phyloP scores from a whole-genome alignment of 35 echinoderm and acorn worm species.

The Anneissia japonica region DNA sequence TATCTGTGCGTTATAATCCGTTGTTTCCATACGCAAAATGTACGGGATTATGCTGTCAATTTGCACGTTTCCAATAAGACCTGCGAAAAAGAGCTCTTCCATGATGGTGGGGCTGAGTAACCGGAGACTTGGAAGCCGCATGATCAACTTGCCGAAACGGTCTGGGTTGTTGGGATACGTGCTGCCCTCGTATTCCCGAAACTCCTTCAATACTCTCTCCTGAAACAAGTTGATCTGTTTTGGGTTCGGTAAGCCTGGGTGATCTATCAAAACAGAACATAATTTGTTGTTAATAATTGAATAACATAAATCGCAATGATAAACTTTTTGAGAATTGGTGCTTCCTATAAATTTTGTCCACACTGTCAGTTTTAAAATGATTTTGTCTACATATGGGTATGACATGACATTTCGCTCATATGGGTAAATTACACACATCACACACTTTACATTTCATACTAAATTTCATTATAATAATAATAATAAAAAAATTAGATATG shows the following conservation, averaged over 20 bases:
- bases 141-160: slow-evolving; percentile 74
- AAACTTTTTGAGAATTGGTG: no score
- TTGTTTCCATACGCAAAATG: slow-evolving; percentile 95
- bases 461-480: no score
- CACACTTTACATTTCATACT: no score
- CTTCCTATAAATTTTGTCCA: no score
- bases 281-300: no score
- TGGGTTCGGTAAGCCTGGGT: slow-evolving; percentile 71
- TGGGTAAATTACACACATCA: no score
- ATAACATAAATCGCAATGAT: no score
- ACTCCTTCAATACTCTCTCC: slow-evolving; percentile 71
- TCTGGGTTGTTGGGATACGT: slow-evolving; percentile 70
- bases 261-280: slow-evolving; percentile 52
- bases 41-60: slow-evolving; percentile 99
- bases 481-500: no score
- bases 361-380: no score
- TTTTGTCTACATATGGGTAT: no score
- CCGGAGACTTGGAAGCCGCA: slow-evolving; percentile 71
- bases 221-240: slow-evolving; percentile 94
- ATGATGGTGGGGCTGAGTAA: slow-evolving; percentile 90
- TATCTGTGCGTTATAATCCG: slow-evolving; percentile 67
- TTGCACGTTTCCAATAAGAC: slow-evolving; percentile 97
- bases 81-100: slow-evolving; percentile 99
- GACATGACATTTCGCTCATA: no score
- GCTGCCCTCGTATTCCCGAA: slow-evolving; percentile 63